Base-by-base conservation (phyloP, 2,113 vertebrate species). In the Alectura lathami region DNA sequence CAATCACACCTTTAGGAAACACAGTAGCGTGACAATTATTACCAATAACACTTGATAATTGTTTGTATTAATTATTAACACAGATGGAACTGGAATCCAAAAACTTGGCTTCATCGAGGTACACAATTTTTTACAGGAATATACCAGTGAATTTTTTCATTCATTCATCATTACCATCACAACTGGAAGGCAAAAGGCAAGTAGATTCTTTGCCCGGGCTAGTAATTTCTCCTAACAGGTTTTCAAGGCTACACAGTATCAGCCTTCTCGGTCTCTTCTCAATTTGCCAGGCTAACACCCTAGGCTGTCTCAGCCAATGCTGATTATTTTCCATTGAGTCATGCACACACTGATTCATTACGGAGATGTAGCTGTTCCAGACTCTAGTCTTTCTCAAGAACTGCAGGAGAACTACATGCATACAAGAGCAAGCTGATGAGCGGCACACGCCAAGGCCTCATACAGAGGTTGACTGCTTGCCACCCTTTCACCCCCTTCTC, bases 261-360 rank as follows among this genome's bases (percentile, higher is more conserved):
- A 62, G 32, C 50, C 78, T 91, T 96, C 76, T 76, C 48, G 43
- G 36, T n/a, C 67, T 79, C 48, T 76, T 91, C 77, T 92, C 62
- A 68, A 11, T 75, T 72, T n/a, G 3, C 42, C 76, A 75, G 47
- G 81, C 56, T 78, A 86, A 90, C 83, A 66, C 82, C 72, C 66
- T 26, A 81, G 69, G 60, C 57, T 93, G 81, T 40, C 69, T 83
- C 51, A 91, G 60, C 47, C 80, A 91, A 24, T 18, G 50, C 64
- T 79, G 64, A 88, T 75, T 86, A 81, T 75, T 94, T 93, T 94
- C 95, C 93, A 82, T 45, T 95, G 82, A 81, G 36, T 84, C 86
- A 95, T 78, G 53, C 48, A 83, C 66, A 26, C 29, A 74, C 68
- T 80, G 63, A 92, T 88, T 83, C 84, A 89, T 83, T 30, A 76